These are phyloP conservation scores for Ecdyonurus torrentis DNA, from an alignment of 2,888 invertebrate species.

Conservation along the genomic window DNA sequence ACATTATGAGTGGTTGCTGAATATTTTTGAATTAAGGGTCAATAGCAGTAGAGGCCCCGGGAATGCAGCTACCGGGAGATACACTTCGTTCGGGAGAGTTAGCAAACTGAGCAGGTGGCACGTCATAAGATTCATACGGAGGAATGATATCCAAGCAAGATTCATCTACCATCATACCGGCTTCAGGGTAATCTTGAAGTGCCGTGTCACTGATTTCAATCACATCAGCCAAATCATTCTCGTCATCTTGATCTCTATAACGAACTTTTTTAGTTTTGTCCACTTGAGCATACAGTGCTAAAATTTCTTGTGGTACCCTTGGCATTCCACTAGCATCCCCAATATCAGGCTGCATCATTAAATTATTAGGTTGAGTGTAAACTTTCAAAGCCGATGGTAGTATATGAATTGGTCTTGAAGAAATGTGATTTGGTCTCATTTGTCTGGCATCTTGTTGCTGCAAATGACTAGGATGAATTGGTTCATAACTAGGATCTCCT, in stretches of 20 bases:
- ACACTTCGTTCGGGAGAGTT: not conserved
- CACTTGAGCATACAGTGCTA: conserved; percentile 18
- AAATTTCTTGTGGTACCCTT: not conserved
- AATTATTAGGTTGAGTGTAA: conserved; percentile 10
- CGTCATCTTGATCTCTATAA: conserved; percentile 11
- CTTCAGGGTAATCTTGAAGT: not conserved
- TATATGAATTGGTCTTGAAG: conserved; percentile 4
- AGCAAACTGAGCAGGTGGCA: not conserved
- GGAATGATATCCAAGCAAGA: not conserved
- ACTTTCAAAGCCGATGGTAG: conserved; percentile 12
- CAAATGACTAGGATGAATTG: conserved; percentile 10
- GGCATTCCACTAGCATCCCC: not conserved
- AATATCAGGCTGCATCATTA: not conserved
- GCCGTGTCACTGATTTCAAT: not conserved
- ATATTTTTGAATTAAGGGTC: no score
- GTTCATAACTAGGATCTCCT: conserved; percentile 12
- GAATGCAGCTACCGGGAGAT: not conserved
- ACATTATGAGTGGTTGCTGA: no score
- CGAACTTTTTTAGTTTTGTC: conserved; percentile 18
- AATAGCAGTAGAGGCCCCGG: not conserved
- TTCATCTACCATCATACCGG: not conserved
- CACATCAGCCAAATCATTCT: not conserved
- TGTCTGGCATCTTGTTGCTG: not conserved
- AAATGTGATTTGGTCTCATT: not conserved
- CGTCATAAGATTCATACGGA: not conserved